Percentiles rank a stretch among this genome's conserved stretches.
phyloP scores from a whole-genome alignment of 1,140 invertebrate genomes.

The Andrena cerasifolii region DNA sequence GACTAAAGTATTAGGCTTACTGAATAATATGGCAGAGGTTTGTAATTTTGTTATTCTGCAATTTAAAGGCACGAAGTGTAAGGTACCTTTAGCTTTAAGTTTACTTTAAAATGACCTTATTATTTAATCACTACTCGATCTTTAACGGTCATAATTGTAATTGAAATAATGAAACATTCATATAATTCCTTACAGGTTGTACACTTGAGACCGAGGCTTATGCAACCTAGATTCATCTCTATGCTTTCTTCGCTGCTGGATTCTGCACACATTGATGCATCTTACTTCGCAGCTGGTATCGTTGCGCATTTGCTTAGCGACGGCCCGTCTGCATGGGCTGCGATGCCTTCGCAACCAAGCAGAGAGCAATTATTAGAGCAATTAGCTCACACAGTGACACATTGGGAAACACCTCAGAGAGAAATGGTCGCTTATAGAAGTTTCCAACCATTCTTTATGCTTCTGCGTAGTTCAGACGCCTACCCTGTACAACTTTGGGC shows the following conservation, averaged over 20 bases:
- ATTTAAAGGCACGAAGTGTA: not conserved
- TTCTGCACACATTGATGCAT: conserved; percentile 89
- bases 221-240: conserved; percentile 86
- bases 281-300: conserved; percentile 93
- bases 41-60: conserved; percentile 29
- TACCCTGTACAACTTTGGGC: conserved; percentile 91
- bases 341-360: conserved; percentile 65
- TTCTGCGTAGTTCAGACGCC: conserved; percentile 84
- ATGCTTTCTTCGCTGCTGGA: conserved; percentile 85
- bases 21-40: conserved; percentile 94
- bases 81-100: not conserved
- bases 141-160: not conserved
- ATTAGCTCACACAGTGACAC: conserved; percentile 84
- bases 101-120: not conserved
- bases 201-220: conserved; percentile 83
- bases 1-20: conserved; percentile 90
- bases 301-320: conserved; percentile 90
- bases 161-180: conserved; percentile 1
- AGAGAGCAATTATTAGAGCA: conserved; percentile 83
- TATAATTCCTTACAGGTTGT: conserved; percentile 69
- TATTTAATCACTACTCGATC: not conserved
- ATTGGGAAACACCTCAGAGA: conserved; percentile 88
- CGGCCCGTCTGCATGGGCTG: conserved; percentile 82
- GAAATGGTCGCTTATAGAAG: conserved; percentile 94
- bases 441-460: conserved; percentile 90